Base-by-base conservation (phyloP, 92 coral and sea anemone genomes). In the Virgularia gustaviana region DNA sequence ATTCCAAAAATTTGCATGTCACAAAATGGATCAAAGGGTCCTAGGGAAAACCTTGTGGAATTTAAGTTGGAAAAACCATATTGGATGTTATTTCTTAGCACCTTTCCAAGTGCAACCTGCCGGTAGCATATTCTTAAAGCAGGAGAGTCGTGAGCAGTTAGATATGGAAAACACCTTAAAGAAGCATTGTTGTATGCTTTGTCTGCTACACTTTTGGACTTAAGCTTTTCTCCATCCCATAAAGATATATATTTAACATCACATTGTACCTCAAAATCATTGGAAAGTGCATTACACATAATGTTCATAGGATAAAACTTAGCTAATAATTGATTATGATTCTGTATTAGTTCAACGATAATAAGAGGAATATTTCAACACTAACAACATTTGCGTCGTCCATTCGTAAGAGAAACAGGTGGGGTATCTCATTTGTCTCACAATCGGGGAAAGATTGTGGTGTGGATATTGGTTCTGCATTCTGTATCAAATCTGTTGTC, bases 171-270 rank as follows among this genome's bases (percentile, higher is more conserved):
- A 41, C 29, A 35, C 38, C 59, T 35, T 3, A 18, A 3, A 31
- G 41, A 37, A 13, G 71, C 79, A 55, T 35, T 38, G 38, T 73
- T 73, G 59, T 39, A 73, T 36, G 19, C 57, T 42, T 27, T 34
- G 11, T 56, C 70, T 34, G 57, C 22, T 23, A 51, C 44, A 73
- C 30, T 11, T 59, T 58, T 73, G 43, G 71, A 43, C 75, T 70
- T 70, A 49, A 73, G 55, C 79, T 41, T 73, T 41, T 73, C 79
- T 34, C 70, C 79, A 73, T 57, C 70, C 79, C 71, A 73, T 7
- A 34, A 15, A 20, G 79, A 73, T 12, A 59, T 62, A 59, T 41
- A 73, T 15, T 59, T 36, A 59, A 60, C 56, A 27, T 73, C 79
- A 60, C 79, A 73, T 16, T 73, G 70, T 36, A 73, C 43, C 34